phyloP scores from a whole-genome alignment of 2,113 vertebrate genomes.

The Peromyscus californicus region DNA sequence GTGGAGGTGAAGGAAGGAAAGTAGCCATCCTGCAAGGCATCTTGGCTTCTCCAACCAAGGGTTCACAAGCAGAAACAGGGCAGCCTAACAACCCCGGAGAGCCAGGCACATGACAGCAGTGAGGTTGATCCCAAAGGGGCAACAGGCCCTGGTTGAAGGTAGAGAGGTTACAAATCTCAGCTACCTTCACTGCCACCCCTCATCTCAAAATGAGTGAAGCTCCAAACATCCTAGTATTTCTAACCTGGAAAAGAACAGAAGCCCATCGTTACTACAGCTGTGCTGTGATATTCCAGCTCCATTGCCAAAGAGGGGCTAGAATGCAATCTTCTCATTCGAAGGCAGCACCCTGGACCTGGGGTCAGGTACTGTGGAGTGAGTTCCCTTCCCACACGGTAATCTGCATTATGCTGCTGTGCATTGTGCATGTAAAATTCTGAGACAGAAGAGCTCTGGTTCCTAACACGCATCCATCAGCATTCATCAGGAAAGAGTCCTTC shows the following conservation, averaged over 20 bases:
- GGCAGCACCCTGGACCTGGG: not conserved
- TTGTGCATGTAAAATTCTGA: not conserved
- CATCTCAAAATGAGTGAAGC: not conserved
- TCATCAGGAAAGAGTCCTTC: not conserved
- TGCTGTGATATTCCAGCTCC: not conserved
- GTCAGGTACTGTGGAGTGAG: rapidly evolving
- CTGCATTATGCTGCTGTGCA: too few species aligned
- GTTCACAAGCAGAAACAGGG: not conserved
- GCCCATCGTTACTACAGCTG: not conserved
- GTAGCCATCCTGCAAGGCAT: too few species aligned
- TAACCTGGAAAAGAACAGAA: too few species aligned
- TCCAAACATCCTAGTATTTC: not conserved
- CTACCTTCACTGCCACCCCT: not conserved
- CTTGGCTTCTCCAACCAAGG: not conserved
- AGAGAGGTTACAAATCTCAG: not conserved
- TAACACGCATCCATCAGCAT: too few species aligned
- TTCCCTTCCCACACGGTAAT: rapidly evolving
- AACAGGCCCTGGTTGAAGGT: not conserved
- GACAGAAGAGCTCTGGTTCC: not conserved
- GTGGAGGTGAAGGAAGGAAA: not conserved
- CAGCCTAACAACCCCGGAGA: not conserved
- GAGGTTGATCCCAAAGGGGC: too few species aligned
- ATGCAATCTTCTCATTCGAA: rapidly evolving
- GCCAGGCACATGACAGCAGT: not conserved
- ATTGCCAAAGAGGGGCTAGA: not conserved